Evolutionary conservation across 2,797 vertebrate genomes (phyloP).

Genomic region (Sebastiscus albofasciatus): DNA sequence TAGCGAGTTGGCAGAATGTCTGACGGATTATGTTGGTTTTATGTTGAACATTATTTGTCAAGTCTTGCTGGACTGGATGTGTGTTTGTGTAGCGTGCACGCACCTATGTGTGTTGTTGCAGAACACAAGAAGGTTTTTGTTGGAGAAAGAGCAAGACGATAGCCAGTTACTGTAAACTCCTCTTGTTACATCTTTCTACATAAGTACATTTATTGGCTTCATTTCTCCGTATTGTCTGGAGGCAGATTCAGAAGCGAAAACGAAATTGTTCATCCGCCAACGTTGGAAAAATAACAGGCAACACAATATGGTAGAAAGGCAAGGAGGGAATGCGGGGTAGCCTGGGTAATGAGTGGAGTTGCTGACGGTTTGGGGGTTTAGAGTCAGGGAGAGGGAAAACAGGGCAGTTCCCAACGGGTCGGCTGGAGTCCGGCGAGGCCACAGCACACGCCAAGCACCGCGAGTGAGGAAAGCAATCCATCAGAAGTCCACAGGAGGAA

Average conservation of each 20-base stretch:
- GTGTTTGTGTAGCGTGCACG: background rate
- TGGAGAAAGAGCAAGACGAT: conserved; percentile 21
- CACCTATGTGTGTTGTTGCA: background rate
- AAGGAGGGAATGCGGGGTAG: conserved; percentile 11
- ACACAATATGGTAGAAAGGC: conserved; percentile 30
- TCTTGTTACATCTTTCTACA: conserved; percentile 11
- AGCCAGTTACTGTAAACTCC: background rate
- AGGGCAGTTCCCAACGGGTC: conserved; percentile 66
- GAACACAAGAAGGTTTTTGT: conserved; percentile 8
- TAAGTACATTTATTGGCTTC: conserved; percentile 23
- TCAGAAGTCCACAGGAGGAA: conserved; percentile 61
- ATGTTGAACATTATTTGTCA: conserved; percentile 27
- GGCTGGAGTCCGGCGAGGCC: conserved; percentile 58
- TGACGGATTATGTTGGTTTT: conserved; percentile 33
- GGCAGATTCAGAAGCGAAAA: conserved; percentile 21
- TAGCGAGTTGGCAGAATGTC: conserved; percentile 53
- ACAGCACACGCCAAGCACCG: conserved; percentile 65
- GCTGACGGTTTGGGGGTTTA: conserved; percentile 58
- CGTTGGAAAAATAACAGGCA: conserved; percentile 37
- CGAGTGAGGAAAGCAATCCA: conserved; percentile 78
- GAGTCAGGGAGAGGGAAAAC: conserved; percentile 56
- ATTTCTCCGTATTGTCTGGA: conserved; percentile 41
- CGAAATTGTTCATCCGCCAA: conserved; percentile 38
- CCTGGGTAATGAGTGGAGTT: conserved; percentile 47
- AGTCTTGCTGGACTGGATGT: background rate